Evolutionary conservation across 2,797 vertebrate species (phyloP), one percentile per base, ranked within the genome.

Genomic region (Xiphorhynchus erythropygius): DNA sequence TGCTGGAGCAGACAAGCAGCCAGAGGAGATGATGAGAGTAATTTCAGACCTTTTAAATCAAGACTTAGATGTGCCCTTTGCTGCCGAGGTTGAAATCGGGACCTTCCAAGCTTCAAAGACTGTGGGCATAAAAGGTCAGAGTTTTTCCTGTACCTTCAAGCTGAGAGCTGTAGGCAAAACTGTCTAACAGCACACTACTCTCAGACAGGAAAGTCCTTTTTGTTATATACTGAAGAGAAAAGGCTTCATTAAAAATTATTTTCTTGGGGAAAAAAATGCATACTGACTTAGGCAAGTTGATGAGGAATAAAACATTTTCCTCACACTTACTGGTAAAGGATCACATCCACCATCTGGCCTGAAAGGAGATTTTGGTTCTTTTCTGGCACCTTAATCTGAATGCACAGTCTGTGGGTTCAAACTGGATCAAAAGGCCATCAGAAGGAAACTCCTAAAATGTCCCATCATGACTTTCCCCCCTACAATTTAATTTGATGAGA

Each of bases 31-130:
- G 87, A 89, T 78, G 67, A 84, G 68, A 80, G 33, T 49, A 1
- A n/a, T 81, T 94, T 96, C 83, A 91, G 85, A 77, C 64, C 85
- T 91, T 93, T 85, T 89, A 93, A 91, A 91, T 93, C 85, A 93
- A 94, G 69, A 49, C 27, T 52, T 81, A 64, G 41, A 56, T 4
- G 33, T 71, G 41, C 33, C 47, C 65, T 94, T 88, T 89, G 44
- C 35, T 90, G 73, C 53, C 3, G 53, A 81, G 37, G 33, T 25
- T 78, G 80, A 93, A 75, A 87, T 49, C 1, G 5, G 59, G 86
- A 84, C n/a, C 14, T 13, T 79, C 50, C 21, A 59, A 65, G 63
- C 81, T 92, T 87, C 90, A 93, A 81, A 86, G 76, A 70, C 16
- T 22, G 33, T 56, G 55, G 68, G 60, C 49, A 77, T 22, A 52